These are phyloP conservation scores for Hemichromis elongatus DNA, from an alignment of 2,113 vertebrate species.

Conservation along the genomic window DNA sequence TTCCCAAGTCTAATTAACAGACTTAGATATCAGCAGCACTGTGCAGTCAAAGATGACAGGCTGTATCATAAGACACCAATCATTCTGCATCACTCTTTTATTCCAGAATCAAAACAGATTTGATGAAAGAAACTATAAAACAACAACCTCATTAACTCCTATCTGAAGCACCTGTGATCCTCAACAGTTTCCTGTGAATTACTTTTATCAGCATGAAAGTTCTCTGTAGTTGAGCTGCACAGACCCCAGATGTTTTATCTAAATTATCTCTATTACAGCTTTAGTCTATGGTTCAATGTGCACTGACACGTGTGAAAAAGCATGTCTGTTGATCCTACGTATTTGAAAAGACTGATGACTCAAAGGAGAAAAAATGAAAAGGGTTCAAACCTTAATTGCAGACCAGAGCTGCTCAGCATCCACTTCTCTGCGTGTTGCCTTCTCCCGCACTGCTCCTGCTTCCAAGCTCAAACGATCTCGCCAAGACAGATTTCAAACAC, in stretches of 20 bases:
- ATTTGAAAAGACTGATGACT: neutral
- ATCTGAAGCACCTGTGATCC: neutral
- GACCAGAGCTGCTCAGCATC: slow-evolving; percentile 10
- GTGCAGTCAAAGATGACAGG: neutral
- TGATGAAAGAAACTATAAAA: neutral
- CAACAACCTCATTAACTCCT: neutral
- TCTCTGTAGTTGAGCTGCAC: neutral
- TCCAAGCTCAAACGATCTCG: neutral
- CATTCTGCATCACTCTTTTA: neutral
- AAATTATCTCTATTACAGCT: neutral
- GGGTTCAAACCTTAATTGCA: slow-evolving; percentile 38
- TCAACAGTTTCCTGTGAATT: neutral
- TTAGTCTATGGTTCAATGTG: neutral
- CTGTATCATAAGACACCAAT: neutral
- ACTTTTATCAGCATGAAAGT: slow-evolving; percentile 5
- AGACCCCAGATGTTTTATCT: neutral
- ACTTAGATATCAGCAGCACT: neutral
- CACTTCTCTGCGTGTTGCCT: neutral
- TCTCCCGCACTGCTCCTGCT: neutral
- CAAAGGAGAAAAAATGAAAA: neutral
- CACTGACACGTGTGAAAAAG: neutral
- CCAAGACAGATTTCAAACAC: neutral
- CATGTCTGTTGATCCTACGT: neutral
- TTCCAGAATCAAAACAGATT: neutral
- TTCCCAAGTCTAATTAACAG: neutral